These are phyloP conservation scores for Troides helena DNA, from an alignment of 2,888 invertebrate genomes.

Conservation along the genomic window DNA sequence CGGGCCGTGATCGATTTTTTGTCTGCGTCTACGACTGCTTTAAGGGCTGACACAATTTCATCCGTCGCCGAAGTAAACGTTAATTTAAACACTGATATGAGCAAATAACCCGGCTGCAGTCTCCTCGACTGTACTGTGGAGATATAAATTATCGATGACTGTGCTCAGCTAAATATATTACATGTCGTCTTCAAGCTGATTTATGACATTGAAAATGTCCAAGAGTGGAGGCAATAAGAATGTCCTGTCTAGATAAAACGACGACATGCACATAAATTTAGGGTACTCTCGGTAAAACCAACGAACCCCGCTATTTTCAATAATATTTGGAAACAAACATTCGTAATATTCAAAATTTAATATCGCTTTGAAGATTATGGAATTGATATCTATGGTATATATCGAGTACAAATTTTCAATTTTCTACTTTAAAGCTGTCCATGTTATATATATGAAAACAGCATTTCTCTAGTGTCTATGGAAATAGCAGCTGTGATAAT, in stretches of 20 bases:
- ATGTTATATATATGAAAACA: too few relatives aligned
- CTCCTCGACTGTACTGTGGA: not conserved
- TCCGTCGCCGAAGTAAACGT: not conserved
- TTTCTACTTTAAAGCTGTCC: too few relatives aligned
- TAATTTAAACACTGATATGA: not conserved
- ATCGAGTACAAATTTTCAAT: too few relatives aligned
- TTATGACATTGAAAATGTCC: not conserved
- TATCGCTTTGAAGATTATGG: too few relatives aligned
- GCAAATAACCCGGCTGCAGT: not conserved
- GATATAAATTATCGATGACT: conserved; percentile 1
- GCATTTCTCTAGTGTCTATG: too few relatives aligned
- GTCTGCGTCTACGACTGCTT: conserved; percentile 12
- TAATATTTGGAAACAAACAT: too few relatives aligned
- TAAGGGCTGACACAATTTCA: conserved; percentile 13
- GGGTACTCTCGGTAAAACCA: not conserved
- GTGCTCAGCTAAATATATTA: not conserved
- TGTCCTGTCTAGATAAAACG: conserved; percentile 1
- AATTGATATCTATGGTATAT: too few relatives aligned
- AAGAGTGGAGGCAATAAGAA: conserved; percentile 1
- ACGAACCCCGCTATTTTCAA: not conserved
- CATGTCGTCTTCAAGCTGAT: not conserved
- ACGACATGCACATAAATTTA: not conserved
- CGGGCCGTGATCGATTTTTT: conserved; percentile 43
- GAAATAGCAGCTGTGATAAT: too few relatives aligned
- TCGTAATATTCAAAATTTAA: too few relatives aligned